A percentile compares a stretch with the other conserved stretches of the same genome.
Evolutionary conservation across 2,888 invertebrate genomes (phyloP).

Genomic region (Drosophila histrio): DNA sequence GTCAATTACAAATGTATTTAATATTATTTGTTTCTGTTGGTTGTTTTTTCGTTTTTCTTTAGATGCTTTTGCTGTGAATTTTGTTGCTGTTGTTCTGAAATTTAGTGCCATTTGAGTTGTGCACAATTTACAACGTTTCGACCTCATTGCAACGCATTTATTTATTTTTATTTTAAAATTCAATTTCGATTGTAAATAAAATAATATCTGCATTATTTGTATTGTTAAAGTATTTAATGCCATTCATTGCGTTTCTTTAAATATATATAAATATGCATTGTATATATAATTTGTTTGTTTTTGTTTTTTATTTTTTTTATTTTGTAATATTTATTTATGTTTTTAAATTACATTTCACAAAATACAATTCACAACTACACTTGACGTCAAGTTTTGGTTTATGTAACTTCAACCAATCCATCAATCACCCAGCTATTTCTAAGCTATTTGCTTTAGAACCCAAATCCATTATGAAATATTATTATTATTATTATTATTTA

Average conservation of each 20-base stretch:
- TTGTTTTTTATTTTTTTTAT: constrained; percentile 36
- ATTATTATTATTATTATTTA: constrained; percentile 15
- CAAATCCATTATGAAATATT: constrained; percentile 75
- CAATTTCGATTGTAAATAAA: constrained; percentile 64
- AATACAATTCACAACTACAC: constrained; percentile 84
- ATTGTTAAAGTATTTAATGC: constrained; percentile 64
- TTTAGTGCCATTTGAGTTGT: constrained; percentile 48
- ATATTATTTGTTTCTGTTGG: constrained; percentile 65
- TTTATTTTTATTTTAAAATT: constrained; percentile 50
- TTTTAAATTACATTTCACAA: constrained; percentile 82
- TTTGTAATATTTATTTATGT: constrained; percentile 42
- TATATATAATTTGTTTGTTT: constrained; percentile 63
- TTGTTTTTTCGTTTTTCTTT: constrained; percentile 17
- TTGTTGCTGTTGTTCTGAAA: constrained; percentile 40
- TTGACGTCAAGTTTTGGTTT: constrained; percentile 75
- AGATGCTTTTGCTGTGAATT: constrained; percentile 21
- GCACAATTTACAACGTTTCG: constrained; percentile 48
- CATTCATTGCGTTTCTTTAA: constrained; percentile 45
- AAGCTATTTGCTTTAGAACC: constrained; percentile 35
- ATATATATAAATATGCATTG: constrained; percentile 73
- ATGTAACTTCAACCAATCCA: constrained; percentile 68
- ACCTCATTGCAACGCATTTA: constrained; percentile 27
- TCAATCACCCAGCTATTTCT: constrained; percentile 49
- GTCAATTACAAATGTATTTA: constrained; percentile 77
- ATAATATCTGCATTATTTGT: constrained; percentile 61